Evolutionary conservation across 23 tunicate genomes (phyloP).

Genomic region (Corella eumyota): DNA sequence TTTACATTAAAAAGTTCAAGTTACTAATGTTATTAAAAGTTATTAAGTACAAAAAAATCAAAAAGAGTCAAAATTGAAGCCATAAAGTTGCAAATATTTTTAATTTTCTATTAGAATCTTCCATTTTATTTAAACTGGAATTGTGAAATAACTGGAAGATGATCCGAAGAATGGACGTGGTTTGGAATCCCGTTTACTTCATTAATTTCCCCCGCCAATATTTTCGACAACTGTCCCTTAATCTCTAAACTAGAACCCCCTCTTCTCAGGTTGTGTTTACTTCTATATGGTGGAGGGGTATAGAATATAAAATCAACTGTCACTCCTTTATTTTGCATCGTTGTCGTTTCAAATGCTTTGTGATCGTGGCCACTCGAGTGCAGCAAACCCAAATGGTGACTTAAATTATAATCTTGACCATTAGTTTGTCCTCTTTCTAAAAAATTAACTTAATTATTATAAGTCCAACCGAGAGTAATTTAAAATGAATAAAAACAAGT

Average conservation of each 20-base stretch:
- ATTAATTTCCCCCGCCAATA: constrained; percentile 12
- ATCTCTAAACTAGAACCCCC: constrained; percentile 7
- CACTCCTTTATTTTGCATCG: constrained; percentile 60
- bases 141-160: constrained; percentile 63
- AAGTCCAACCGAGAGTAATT: not conserved
- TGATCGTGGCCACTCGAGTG: constrained; percentile 26
- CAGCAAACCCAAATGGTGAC: constrained; percentile 45
- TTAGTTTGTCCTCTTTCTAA: too few species aligned
- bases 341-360: constrained; percentile 25
- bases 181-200: constrained; percentile 46
- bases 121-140: too few species aligned
- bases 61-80: too few species aligned
- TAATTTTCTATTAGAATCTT: too few species aligned
- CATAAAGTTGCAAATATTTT: too few species aligned
- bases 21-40: too few species aligned
- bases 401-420: too few species aligned
- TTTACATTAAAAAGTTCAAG: too few species aligned
- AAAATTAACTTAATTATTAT: not conserved
- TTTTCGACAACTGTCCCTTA: constrained; percentile 2
- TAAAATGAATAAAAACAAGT: not conserved
- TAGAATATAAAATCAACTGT: constrained; percentile 86
- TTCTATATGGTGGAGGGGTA: not conserved
- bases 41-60: too few species aligned
- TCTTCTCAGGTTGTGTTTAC: not conserved
- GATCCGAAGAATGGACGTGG: constrained; percentile 61